Evolutionary conservation across 1,140 invertebrate genomes (phyloP), one percentile per base, ranked within the genome.

Genomic region (Orius laevigatus): DNA sequence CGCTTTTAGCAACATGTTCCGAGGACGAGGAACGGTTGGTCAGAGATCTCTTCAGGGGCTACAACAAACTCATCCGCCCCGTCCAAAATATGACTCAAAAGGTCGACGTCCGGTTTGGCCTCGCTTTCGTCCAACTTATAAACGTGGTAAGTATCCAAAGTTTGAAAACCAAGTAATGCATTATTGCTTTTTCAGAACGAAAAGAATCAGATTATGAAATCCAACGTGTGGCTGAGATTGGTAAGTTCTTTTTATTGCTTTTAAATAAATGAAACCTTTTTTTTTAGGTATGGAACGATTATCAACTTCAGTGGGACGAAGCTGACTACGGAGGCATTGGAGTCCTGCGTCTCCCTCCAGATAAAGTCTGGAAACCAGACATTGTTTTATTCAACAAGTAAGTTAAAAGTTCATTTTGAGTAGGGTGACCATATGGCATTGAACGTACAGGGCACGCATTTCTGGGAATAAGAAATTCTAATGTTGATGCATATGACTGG

Each of bases 341-440:
- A 20, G 89, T 95, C 15, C 75, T 99, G 33, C 77, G 94, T 54
- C 75, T 99, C 53, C 88, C 91, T 16, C 92, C 93, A 15, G 92
- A 98, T 65, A 96, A 97, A 77, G 93, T 98, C 48, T 99, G 95
- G 95, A 95, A 95, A 64, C 95, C 96, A 3, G 96, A 99, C 66
- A 96, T 99, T 58, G 95, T 98, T 31, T 74, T 99, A 34, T 98
- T 98, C 66, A 99, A 99, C 73, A 99, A 98, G 93, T 97, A 74
- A 77, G 81, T 76, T 46, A n/a, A n/a, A n/a, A n/a, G n/a, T n/a
- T n/a, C n/a, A n/a, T n/a, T n/a, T n/a, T n/a, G n/a, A n/a, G n/a
- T n/a, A n/a, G n/a, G n/a, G n/a, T n/a, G n/a, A n/a, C n/a, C n/a
- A n/a, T n/a, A n/a, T n/a, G n/a, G n/a, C n/a, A n/a, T n/a, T n/a